Base-by-base conservation (phyloP, 2,888 invertebrate species). In the Branchinecta sandiegonensis region DNA sequence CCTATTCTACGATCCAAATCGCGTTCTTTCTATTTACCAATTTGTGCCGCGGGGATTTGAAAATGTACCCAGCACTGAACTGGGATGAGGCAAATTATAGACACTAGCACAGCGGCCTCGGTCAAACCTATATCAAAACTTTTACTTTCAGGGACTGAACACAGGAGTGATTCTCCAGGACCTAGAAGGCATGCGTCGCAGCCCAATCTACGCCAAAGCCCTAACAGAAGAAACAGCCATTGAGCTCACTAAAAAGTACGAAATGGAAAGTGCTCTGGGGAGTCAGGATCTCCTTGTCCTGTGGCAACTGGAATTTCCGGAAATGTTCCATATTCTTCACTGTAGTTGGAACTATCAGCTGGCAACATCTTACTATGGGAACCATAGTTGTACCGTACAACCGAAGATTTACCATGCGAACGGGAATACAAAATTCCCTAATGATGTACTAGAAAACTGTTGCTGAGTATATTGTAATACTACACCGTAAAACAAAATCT, bases 251-350 rank as follows among this genome's bases (percentile, higher is more conserved):
- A 17, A 56, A n/a, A 56, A n/a, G n/a, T 8, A n/a, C 56, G 8
- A 56, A 56, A 56, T 56, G 56, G 56, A 56, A 56, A 56, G 8
- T 14, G 56, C 56, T 14, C 56, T 56, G n/a, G 56, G 56, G 17
- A 56, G 56, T 10, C 56, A 56, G 17, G 56, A 56, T 56, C 14
- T 17, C 17, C 17, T 14, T 2, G 56, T 56, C 8, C 9, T 56
- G 14, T 14, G n/a, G n/a, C 56, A 56, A 17, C 8, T 56, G 56
- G 17, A 56, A 10, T 56, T 14, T 17, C 56, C 56, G 8, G 10
- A 56, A 56, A 56, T 56, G 8, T 56, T 56, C 9, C 56, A 9
- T 17, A 56, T 56, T 9, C 56, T 56, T 56, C 10, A 56, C 17
- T 56, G 56, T 17, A 14, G 14, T 10, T 56, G 56, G 56, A 56